Evolutionary conservation across 2,888 invertebrate species (phyloP).

Genomic region (Caenorhabditis drosophilae): DNA sequence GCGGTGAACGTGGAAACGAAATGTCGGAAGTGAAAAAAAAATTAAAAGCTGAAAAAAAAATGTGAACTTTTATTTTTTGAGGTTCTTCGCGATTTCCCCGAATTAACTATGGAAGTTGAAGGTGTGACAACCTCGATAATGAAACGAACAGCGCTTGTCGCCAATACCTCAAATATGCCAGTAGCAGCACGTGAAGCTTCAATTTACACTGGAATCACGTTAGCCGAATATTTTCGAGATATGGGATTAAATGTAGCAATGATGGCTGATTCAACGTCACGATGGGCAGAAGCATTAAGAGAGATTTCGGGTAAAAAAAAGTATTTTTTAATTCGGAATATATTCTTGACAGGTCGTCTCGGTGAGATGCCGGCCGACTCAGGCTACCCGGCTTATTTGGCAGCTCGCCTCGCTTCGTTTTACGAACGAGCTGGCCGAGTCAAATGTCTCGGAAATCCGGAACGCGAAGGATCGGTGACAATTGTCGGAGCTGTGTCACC

Average conservation of each 20-base stretch:
- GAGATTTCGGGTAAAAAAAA: constrained; percentile 85
- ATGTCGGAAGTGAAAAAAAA: constrained; percentile 98
- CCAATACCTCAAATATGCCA: constrained; percentile 99
- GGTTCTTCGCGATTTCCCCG: constrained; percentile 89
- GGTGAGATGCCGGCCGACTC: constrained; percentile 99
- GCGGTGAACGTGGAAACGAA: constrained; percentile 99
- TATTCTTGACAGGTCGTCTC: constrained; percentile 71
- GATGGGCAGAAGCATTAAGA: constrained; percentile 99
- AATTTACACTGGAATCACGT: constrained; percentile 95
- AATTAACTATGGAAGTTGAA: constrained; percentile 93
- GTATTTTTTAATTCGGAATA: too few relatives aligned
- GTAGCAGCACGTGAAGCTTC: constrained; percentile 99
- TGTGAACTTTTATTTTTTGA: constrained; percentile 9
- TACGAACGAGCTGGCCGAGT: constrained; percentile 98
- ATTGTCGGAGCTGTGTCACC: constrained; percentile 98
- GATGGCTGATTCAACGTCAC: constrained; percentile 99
- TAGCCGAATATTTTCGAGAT: constrained; percentile 84
- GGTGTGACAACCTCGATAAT: constrained; percentile 94
- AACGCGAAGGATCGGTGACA: constrained; percentile 95
- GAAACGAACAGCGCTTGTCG: constrained; percentile 98
- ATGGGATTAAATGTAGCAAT: constrained; percentile 99
- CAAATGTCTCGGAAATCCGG: constrained; percentile 78
- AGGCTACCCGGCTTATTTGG: constrained; percentile 98
- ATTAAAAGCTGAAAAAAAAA: too few relatives aligned
- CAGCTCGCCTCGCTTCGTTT: constrained; percentile 95